Percentiles rank a stretch among this genome's conserved stretches.
These are phyloP conservation scores for Pelobates cultripes DNA, from an alignment of 2,797 vertebrate species.

Conservation along the genomic window DNA sequence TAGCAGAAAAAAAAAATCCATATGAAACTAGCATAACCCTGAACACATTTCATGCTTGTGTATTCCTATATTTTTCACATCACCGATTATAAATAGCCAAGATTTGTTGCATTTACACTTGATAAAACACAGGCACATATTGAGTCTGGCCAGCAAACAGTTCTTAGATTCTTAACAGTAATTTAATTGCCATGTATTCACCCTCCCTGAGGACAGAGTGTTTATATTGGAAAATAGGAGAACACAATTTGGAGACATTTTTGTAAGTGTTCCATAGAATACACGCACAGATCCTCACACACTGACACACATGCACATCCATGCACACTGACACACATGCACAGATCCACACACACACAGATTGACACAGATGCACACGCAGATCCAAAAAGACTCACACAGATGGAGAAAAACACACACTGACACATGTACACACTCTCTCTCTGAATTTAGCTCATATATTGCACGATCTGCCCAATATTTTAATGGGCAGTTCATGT, in stretches of 20 bases:
- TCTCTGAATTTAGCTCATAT: no score
- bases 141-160: conserved; percentile 13
- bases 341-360: no score
- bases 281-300: background rate
- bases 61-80: background rate
- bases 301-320: no score
- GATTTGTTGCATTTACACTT: conserved; percentile 15
- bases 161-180: conserved; percentile 11
- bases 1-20: background rate
- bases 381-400: no score
- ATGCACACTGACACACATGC: no score
- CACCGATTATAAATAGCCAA: conserved; percentile 4
- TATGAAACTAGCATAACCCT: no score
- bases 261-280: background rate
- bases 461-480: no score
- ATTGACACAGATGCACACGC: no score
- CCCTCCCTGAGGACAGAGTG: conserved; percentile 14
- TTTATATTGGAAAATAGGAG: conserved; percentile 23
- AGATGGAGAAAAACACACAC: no score
- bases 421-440: no score
- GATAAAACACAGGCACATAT: conserved; percentile 10
- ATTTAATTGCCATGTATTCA: conserved; percentile 23
- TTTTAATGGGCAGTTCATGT: no score
- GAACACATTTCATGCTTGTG: background rate
- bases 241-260: conserved; percentile 15